These are phyloP conservation scores for Cydia fagiglandana DNA, from an alignment of 1,140 invertebrate genomes.

Conservation along the genomic window DNA sequence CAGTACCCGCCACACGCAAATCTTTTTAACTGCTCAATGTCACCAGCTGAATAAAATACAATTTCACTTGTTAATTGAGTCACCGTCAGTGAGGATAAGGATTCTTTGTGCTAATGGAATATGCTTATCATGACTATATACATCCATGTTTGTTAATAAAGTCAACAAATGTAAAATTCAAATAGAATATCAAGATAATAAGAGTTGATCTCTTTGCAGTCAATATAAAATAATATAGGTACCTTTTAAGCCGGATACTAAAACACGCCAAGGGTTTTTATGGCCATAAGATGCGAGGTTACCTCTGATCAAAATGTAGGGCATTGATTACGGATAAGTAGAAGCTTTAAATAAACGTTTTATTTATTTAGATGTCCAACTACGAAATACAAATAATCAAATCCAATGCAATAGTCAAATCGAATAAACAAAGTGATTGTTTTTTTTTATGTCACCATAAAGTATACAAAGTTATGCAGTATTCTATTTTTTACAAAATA, in stretches of 20 bases:
- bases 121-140: neutral
- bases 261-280: constrained; percentile 90
- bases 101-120: neutral
- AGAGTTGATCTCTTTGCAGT: constrained; percentile 36
- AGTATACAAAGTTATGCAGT: neutral
- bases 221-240: constrained; percentile 41
- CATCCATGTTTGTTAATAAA: neutral
- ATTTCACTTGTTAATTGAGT: neutral
- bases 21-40: constrained; percentile 88
- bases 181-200: neutral
- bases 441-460: neutral
- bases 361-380: constrained; percentile 4
- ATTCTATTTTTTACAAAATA: too few species aligned
- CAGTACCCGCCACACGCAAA: constrained; percentile 90
- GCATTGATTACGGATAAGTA: constrained; percentile 82
- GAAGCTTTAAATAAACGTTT: neutral
- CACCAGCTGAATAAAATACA: constrained; percentile 81
- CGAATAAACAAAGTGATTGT: constrained; percentile 23
- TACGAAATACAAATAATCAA: neutral
- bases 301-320: constrained; percentile 92
- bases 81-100: neutral
- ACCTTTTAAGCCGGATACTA: constrained; percentile 92
- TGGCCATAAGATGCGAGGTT: constrained; percentile 91
- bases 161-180: neutral
- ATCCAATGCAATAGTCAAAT: neutral